phyloP scores from a whole-genome alignment of 2,797 vertebrate genomes.

The Allobates femoralis region DNA sequence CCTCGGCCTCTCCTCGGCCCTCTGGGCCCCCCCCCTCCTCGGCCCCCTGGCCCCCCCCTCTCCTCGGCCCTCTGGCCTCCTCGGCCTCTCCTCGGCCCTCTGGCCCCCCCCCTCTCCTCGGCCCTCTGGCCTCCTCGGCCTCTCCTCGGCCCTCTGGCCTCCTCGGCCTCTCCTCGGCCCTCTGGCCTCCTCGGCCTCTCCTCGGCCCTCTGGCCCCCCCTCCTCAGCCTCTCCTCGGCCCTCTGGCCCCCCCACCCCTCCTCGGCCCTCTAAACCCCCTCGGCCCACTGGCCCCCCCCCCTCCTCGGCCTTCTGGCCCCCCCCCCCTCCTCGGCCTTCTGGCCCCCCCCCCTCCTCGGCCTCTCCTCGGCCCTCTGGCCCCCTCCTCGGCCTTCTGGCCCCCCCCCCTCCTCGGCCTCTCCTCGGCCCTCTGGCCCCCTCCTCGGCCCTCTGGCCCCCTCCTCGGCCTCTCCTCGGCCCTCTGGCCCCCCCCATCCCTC shows the following conservation, averaged over 20 bases:
- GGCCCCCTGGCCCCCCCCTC: background rate
- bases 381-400: conserved; percentile 9
- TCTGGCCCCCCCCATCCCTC: no score
- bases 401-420: background rate
- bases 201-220: conserved; percentile 34
- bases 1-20: background rate
- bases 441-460: conserved; percentile 27
- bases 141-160: accelerated
- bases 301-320: no score
- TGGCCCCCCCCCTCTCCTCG: accelerated
- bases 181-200: conserved; percentile 54
- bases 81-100: no score
- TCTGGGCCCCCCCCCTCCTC: accelerated
- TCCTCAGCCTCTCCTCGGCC: background rate
- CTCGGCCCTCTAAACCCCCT: no score
- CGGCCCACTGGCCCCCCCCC: no score
- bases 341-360: background rate
- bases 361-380: background rate
- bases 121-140: background rate
- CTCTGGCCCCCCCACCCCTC: background rate
- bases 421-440: background rate
- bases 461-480: background rate
- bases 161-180: conserved; percentile 21
- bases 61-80: background rate
- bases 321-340: no score